Evolutionary conservation across 2,888 invertebrate genomes (phyloP).

Genomic region (Epirrita christyi): DNA sequence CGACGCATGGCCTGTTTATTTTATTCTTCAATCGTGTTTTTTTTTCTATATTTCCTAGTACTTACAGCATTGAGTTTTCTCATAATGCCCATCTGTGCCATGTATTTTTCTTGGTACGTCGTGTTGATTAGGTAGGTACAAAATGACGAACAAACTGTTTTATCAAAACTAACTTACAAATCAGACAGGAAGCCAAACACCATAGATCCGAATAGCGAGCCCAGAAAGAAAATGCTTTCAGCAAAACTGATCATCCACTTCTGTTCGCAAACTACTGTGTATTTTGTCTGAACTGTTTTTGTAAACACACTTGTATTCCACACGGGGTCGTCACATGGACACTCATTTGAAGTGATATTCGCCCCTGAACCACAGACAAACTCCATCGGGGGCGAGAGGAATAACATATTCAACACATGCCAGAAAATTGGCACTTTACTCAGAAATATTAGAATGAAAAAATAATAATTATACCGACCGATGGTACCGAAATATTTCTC

Average conservation of each 20-base stretch:
- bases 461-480: conserved; percentile 59
- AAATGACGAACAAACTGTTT: too few species aligned
- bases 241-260: conserved; percentile 64
- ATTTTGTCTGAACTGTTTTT: conserved; percentile 67
- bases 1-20: too few species aligned
- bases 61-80: too few species aligned
- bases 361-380: conserved; percentile 47
- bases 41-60: too few species aligned
- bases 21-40: too few species aligned
- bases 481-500: conserved; percentile 57
- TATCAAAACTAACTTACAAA: conserved; percentile 55
- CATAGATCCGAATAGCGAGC: conserved; percentile 63
- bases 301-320: conserved; percentile 64
- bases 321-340: conserved; percentile 59
- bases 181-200: conserved; percentile 67
- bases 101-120: too few species aligned
- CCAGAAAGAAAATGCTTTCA: conserved; percentile 60
- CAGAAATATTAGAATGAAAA: conserved; percentile 56
- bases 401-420: conserved; percentile 66
- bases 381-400: conserved; percentile 64
- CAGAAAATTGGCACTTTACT: conserved; percentile 63
- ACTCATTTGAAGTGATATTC: conserved; percentile 37
- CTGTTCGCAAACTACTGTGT: conserved; percentile 52
- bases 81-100: too few species aligned
- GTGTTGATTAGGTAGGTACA: too few species aligned